phyloP scores from a whole-genome alignment of 1,140 invertebrate species.

The Tetragonula clypearis region DNA sequence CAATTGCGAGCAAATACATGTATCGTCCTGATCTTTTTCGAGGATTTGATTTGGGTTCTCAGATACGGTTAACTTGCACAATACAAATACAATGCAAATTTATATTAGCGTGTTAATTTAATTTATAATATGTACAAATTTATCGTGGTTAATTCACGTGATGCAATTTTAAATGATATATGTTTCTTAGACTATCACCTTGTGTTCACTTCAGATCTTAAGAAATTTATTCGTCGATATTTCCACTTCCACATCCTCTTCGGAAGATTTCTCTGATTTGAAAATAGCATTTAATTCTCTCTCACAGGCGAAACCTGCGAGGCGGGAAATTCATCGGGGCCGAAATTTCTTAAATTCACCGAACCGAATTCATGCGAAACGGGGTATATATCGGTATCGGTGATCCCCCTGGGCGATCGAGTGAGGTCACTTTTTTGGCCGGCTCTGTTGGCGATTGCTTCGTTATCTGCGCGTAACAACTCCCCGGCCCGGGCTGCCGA shows the following conservation, averaged over 20 bases:
- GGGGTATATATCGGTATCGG: not conserved
- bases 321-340: not conserved
- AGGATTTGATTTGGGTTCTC: too few relatives aligned
- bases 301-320: not conserved
- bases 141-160: too few relatives aligned
- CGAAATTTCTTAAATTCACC: not conserved
- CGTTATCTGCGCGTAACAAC: constrained; percentile 36
- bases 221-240: not conserved
- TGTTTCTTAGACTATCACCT: too few relatives aligned
- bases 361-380: too few relatives aligned
- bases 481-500: not conserved
- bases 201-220: too few relatives aligned
- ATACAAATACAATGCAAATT: too few relatives aligned
- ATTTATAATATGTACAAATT: too few relatives aligned
- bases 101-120: too few relatives aligned
- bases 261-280: not conserved
- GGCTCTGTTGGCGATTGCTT: constrained; percentile 7
- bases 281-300: not conserved
- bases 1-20: too few relatives aligned
- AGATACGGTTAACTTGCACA: too few relatives aligned
- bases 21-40: too few relatives aligned
- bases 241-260: not conserved
- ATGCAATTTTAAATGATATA: too few relatives aligned
- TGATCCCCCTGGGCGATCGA: not conserved
- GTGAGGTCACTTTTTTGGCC: constrained; percentile 16